phyloP scores from a whole-genome alignment of 2,113 vertebrate genomes.

The Strix uralensis region DNA sequence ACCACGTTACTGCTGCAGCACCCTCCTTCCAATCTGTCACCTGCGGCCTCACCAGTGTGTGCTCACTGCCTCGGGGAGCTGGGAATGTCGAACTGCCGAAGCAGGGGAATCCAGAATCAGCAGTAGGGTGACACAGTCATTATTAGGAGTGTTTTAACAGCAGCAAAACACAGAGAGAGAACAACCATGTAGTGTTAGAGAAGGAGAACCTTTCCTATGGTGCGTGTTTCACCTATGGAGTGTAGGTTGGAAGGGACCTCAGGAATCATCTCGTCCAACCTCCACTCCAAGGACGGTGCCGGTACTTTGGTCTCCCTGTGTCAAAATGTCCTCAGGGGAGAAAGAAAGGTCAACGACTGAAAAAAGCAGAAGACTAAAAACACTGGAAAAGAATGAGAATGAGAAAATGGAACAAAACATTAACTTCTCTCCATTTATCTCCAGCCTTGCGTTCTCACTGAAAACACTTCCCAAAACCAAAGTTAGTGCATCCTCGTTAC shows the following conservation, averaged over 20 bases:
- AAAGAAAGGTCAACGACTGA: neutral
- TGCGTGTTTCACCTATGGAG: neutral
- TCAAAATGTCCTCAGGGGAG: neutral
- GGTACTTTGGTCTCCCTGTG: neutral
- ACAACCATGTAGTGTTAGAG: rapidly evolving
- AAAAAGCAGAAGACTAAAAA: neutral
- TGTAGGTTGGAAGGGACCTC: rapidly evolving
- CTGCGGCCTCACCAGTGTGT: rapidly evolving
- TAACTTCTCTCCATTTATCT: neutral
- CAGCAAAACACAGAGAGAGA: neutral
- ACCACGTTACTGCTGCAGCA: rapidly evolving
- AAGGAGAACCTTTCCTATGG: rapidly evolving
- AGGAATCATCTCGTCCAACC: neutral
- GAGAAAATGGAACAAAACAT: neutral
- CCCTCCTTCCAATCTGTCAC: rapidly evolving
- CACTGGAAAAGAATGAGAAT: neutral
- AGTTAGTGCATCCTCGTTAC: rapidly evolving
- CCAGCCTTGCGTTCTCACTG: neutral
- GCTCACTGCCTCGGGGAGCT: neutral
- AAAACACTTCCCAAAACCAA: neutral
- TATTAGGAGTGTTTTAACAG: neutral
- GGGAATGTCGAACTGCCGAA: neutral
- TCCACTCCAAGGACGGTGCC: neutral
- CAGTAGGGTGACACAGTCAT: rapidly evolving
- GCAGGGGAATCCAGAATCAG: neutral